A percentile compares a stretch with the other conserved stretches of the same genome.
Conservation (phyloP, 2,797 vertebrate species). For the Prionace glauca region DNA sequence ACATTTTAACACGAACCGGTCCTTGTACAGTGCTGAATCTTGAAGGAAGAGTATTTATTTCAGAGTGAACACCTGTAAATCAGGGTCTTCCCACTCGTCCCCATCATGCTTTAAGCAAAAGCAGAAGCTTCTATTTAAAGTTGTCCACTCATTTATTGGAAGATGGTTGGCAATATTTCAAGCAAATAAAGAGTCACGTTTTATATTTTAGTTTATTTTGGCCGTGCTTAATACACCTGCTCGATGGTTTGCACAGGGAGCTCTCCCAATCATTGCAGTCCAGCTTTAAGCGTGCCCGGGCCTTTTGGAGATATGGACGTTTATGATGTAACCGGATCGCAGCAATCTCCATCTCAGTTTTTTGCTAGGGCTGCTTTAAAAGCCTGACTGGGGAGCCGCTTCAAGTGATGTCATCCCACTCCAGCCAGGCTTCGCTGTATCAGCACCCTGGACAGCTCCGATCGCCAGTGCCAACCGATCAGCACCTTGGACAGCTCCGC, state of each 20-base stretch:
- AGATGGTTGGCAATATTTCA: not conserved
- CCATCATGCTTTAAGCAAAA: not conserved
- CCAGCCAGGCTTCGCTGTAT: conserved; percentile 15
- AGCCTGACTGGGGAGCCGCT: not conserved
- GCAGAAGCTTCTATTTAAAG: not conserved
- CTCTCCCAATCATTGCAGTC: not conserved
- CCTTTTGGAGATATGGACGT: not conserved
- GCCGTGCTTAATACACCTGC: not conserved
- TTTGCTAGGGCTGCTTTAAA: conserved; percentile 21
- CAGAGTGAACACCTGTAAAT: not conserved
- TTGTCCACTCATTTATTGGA: not conserved
- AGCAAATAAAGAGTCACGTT: not conserved
- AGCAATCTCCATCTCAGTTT: not conserved
- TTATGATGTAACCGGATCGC: conserved; percentile 32
- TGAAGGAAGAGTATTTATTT: not conserved
- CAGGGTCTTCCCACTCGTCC: too few species aligned
- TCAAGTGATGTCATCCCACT: conserved; percentile 34
- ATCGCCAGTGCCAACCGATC: not conserved
- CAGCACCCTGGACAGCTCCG: conserved; percentile 30
- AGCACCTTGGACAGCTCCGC: not conserved
- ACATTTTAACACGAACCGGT: not conserved
- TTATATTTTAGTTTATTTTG: not conserved
- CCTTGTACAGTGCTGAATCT: not conserved
- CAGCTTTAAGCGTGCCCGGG: conserved; percentile 10
- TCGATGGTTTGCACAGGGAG: not conserved